Evolutionary conservation across 2,113 vertebrate genomes (phyloP), one percentile per base, ranked within the genome.

Genomic region (Tamias sibiricus): DNA sequence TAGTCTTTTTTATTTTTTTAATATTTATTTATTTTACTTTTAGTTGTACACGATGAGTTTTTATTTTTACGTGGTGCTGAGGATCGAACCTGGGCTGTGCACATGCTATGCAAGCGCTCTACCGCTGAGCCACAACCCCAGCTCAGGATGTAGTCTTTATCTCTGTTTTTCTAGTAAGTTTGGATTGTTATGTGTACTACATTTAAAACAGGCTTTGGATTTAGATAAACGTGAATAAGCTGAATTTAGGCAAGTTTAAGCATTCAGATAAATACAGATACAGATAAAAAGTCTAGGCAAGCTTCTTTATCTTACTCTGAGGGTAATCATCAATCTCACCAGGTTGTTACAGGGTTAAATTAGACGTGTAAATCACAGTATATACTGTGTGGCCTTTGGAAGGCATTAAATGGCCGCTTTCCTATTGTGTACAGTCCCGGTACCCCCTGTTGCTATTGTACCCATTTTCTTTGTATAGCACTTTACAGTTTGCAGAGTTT

Each of bases 131-230:
- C n/a, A n/a, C n/a, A n/a, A n/a, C n/a, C n/a, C n/a, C n/a, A n/a
- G n/a, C n/a, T n/a, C 40, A 92, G 81, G 66, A 75, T 57, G 12
- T 59, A 47, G 49, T 75, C 28, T 42, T 16, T 71, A n/a, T 85
- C 68, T 71, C 76, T 44, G n/a, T 52, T 81, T 82, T 91, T 94
- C 92, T 88, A 72, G 79, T 57, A 90, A 76, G 42, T 76, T 93
- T 91, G 90, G 17, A 47, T 37, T 91, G 81, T 72, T 57, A 0
- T 79, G 79, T 84, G 52, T 20, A 40, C 81, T 37, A 86, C 14
- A 42, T 87, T 94, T 81, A 37, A 96, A 94, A 66, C 6, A 77
- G 10, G 2, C 75, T 82, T 94, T 10, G 0, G 22, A 81, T 68
- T 88, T 75, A 95, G 80, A 76, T 71, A 77, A 76, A 74, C 9